Base-by-base conservation (phyloP, 1,140 invertebrate species). In the Euglossa dilemma region DNA sequence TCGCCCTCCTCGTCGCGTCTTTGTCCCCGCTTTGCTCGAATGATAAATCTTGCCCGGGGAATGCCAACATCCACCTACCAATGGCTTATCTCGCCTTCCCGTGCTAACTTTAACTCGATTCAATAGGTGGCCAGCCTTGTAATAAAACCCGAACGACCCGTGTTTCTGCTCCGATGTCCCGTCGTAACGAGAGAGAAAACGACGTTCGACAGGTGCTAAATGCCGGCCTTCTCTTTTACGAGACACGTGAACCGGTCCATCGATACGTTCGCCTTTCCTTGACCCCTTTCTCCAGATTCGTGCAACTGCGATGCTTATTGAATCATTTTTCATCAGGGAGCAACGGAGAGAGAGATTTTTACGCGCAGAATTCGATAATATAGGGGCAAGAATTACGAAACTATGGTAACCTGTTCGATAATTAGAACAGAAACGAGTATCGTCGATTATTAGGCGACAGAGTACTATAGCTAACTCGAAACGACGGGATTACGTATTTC, bases 41-140 rank as follows among this genome's bases (percentile, higher is more conserved):
- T 56, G 69, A 80, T 80, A 80, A 80, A 80, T 79, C 76, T 71
- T 47, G 18, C 43, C n/a, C 6, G 14, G 47, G 14, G 18, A 36
- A 63, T 63, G 16, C 61, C 25, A 23, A 11, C 23, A 43, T 50
- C 28, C 20, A 25, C 45, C 28, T 20, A 18, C 20, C 67, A 52
- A 45, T 73, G 18, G 50, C 23, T 47, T 63, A 25, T 50, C 43
- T 18, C 5, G 45, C 36, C 25, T 18, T 3, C 20, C 9, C 8
- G n/a, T 25, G 28, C 28, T 77, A 77, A 77, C 52, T 66, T 66
- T 67, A 67, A 47, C 61, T 52, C 45, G 36, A 67, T 47, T 12
- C 64, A n/a, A 67, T 11, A 6, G 64, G n/a, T 14, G 61, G 16
- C 23, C 43, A 23, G 64, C 11, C 20, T n/a, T 23, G 11, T 67